Base-by-base conservation (phyloP, 2,797 vertebrate species). In the Presbytis comata region DNA sequence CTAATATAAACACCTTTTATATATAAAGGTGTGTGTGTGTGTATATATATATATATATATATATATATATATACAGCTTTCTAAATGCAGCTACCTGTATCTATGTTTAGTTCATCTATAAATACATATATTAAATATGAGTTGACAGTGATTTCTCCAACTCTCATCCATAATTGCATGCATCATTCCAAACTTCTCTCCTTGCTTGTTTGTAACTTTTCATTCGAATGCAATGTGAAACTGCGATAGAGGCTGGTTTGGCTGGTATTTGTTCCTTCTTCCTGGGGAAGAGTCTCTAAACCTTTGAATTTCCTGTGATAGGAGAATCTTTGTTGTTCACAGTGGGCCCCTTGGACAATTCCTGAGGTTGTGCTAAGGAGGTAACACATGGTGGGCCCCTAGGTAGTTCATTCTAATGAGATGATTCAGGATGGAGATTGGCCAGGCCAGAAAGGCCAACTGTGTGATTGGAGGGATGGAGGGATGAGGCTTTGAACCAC, bases 81-180 rank as follows among this genome's bases (percentile, higher is more conserved):
- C 16, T 48, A 28, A 12, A 8, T 4, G 57, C 21, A 30, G 21
- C 41, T 48, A 30, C 22, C 36, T 44, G 12, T 3, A 16, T 88
- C 61, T 26, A 2, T 9, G 19, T 33, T 3, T n/a, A n/a, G 87
- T 19, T 59, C 14, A 17, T 41, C 26, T 6, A 6, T 81, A 57
- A 39, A 57, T 57, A 26, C 41, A 21, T 83, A 19, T 44, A 59
- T 61, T 50, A 53, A 41, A 26, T 22, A 5, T 1, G n/a, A n/a
- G 39, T 59, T 13, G 50, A 28, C 2, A n/a, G 46, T n/a, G 22
- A 78, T 9, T 24, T 44, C 16, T 46, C 36, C 57, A 36, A 9
- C 28, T n/a, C 64, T 19, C 39, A 13, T 8, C 17, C 13, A 6
- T 2, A 48, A 39, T 19, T 7, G 8, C 2, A 2, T 5, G n/a